phyloP scores from a whole-genome alignment of 2,797 vertebrate species.

The Ceryle rudis region DNA sequence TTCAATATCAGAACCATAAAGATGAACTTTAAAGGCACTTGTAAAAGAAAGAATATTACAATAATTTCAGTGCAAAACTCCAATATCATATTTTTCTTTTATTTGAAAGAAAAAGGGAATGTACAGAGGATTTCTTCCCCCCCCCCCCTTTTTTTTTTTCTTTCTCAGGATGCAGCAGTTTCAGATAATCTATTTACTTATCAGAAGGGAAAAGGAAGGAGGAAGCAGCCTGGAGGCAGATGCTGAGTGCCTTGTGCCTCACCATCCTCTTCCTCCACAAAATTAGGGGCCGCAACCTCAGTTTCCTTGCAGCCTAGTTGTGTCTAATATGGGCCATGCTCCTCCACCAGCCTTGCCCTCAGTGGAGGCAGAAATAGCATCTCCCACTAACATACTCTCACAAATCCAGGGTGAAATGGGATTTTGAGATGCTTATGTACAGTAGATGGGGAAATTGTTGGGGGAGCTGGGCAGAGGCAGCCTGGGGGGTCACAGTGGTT shows the following conservation, averaged over 20 bases:
- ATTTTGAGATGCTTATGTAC: not conserved
- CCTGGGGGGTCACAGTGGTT: rapidly evolving
- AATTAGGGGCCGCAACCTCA: not conserved
- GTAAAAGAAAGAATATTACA: constrained; percentile 53
- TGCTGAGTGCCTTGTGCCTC: not conserved
- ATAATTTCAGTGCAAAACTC: constrained; percentile 43
- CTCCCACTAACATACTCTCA: not conserved
- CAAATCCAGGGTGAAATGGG: not conserved
- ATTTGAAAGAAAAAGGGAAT: constrained; percentile 22
- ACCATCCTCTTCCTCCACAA: not conserved
- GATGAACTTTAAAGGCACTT: constrained; percentile 58
- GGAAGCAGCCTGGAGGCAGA: not conserved
- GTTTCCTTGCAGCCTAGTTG: rapidly evolving
- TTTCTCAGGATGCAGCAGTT: not conserved
- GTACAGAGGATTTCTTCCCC: not conserved
- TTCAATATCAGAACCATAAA: constrained; percentile 59
- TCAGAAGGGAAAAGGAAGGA: not conserved
- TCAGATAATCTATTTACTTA: not conserved
- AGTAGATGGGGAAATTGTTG: not conserved
- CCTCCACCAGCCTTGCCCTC: not conserved
- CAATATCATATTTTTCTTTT: constrained; percentile 43
- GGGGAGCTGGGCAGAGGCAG: not conserved
- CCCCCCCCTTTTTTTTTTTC: not conserved
- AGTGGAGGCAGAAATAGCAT: not conserved
- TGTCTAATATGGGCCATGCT: rapidly evolving